Percentiles rank a stretch among this genome's conserved stretches.
phyloP scores from a whole-genome alignment of 2,797 vertebrate species.

The Hydrophis major region DNA sequence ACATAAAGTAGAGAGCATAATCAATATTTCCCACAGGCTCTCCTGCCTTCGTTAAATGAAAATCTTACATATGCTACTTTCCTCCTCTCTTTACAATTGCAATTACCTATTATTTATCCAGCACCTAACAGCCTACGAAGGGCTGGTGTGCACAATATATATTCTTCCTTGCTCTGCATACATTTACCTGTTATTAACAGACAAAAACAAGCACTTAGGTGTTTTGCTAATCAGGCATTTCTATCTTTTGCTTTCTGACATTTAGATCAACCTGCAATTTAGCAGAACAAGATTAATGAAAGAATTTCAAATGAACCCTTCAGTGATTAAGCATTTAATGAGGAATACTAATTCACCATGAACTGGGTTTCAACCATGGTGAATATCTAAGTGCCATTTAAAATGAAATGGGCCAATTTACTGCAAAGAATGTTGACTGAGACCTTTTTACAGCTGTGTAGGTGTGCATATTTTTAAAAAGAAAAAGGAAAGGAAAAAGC shows the following conservation, averaged over 20 bases:
- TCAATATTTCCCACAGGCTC: neutral
- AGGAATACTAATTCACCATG: constrained; percentile 38
- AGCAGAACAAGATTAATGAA: constrained; percentile 51
- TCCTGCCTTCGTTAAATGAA: neutral
- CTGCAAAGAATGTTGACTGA: neutral
- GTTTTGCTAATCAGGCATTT: constrained; percentile 64
- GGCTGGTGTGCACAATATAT: neutral
- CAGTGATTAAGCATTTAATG: constrained; percentile 54
- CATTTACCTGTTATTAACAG: constrained; percentile 46
- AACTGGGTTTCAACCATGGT: neutral
- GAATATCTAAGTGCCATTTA: neutral
- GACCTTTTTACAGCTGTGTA: neutral
- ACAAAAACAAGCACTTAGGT: constrained; percentile 39
- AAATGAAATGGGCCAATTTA: neutral
- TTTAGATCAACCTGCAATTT: constrained; percentile 61
- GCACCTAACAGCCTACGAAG: neutral
- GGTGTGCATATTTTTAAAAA: neutral
- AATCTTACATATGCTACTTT: neutral
- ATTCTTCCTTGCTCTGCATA: neutral
- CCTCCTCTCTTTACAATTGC: neutral
- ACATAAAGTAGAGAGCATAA: neutral
- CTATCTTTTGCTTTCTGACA: constrained; percentile 66
- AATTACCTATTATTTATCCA: constrained; percentile 17
- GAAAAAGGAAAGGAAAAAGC: neutral
- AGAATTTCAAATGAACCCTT: constrained; percentile 52